Evolutionary conservation across 2,113 vertebrate genomes (phyloP).

Genomic region (Onychostruthus taczanowskii): DNA sequence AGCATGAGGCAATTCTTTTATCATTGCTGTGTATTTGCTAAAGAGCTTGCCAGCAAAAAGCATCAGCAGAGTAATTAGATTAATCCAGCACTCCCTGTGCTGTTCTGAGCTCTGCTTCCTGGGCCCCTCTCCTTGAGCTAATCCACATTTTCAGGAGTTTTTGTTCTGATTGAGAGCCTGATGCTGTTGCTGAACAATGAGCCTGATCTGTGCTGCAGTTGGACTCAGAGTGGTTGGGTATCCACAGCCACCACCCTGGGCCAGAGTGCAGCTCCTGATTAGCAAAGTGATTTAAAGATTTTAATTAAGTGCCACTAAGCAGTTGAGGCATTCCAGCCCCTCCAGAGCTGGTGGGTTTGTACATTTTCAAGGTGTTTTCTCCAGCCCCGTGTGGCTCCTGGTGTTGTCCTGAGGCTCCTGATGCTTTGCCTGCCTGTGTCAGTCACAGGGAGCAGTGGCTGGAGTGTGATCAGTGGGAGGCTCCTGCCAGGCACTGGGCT

Average conservation of each 20-base stretch:
- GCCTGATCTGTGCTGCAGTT: not conserved
- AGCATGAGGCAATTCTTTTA: not conserved
- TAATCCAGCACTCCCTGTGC: not conserved
- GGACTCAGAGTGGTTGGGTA: not conserved
- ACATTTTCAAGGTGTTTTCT: not conserved
- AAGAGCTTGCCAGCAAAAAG: not conserved
- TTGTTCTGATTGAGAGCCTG: not conserved
- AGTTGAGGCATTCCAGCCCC: not conserved
- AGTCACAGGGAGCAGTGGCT: not conserved
- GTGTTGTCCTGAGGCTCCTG: not conserved
- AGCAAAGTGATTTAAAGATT: slow-evolving; percentile 26
- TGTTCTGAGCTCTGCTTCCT: not conserved
- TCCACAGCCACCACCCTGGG: not conserved
- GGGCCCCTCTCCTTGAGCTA: not conserved
- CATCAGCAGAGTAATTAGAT: not conserved
- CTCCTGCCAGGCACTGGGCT: not conserved
- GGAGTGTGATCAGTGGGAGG: not conserved
- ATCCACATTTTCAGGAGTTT: not conserved
- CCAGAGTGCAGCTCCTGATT: slow-evolving; percentile 9
- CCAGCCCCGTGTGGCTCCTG: not conserved
- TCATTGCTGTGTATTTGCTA: not conserved
- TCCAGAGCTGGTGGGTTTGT: not conserved
- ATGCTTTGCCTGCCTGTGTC: not conserved
- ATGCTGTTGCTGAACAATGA: not conserved
- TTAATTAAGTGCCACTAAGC: slow-evolving; percentile 8